Base-by-base conservation (phyloP, 2,797 vertebrate genomes). In the Parotocinclus haroldoi region DNA sequence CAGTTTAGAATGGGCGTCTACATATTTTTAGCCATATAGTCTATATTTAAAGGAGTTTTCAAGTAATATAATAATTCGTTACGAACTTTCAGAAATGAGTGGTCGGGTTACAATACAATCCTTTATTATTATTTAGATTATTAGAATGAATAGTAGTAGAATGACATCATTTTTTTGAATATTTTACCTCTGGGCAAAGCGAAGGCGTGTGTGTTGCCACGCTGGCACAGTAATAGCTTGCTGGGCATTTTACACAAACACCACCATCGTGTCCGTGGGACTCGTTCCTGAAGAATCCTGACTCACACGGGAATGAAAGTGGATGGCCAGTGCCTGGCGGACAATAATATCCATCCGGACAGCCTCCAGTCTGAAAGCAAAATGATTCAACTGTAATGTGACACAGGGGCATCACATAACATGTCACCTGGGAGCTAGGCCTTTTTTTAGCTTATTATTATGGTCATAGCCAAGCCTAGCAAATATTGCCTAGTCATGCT, bases 311-410 rank as follows among this genome's bases (percentile, higher is more conserved):
- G 74, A 88, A 87, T 14, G 89, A 91, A 66, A 87, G 83, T 0
- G 93, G 92, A 75, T 86, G 77, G 9, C 93, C 94, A 2, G 94
- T 96, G 10, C 93, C 93, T 0, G 3, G 10, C 9, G 94, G 93
- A 68, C 95, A 95, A 55, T 72, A 83, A 64, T 93, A 91, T 2
- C 95, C 95, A 10, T 88, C 73, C 19, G 92, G 93, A 79, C 95
- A 96, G 36, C 79, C 58, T 1, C 91, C 94, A 7, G 87, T 93
- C 95, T 96, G 82, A 66, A 72, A 81, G 17, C 5, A 74, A 61
- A 38, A 60, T 11, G 9, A 67, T 56, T 18, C 38, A 39, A 58
- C 12, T 10, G 14, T 37, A 57, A n/a, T 54, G 17, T 10, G 9
- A 5, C 27, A 17, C 10, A 17, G 13, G 16, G 10, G 9, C 38